Evolutionary conservation across 2,113 vertebrate species (phyloP).

Genomic region (Trematomus loennbergii): DNA sequence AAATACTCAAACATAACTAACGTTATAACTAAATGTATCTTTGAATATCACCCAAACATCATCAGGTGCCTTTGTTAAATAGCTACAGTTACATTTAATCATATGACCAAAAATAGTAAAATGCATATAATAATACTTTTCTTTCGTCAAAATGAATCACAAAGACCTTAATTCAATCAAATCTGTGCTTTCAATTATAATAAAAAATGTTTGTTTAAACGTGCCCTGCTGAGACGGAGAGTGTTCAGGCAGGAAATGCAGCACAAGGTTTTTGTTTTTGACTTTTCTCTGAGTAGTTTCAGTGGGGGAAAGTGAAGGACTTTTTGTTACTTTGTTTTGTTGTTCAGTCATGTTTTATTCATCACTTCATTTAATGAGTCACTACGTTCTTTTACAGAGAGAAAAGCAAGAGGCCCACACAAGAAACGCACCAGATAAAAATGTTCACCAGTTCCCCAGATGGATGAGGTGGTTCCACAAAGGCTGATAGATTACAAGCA

Average conservation of each 20-base stretch:
- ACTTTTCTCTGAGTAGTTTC: not conserved
- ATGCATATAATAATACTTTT: too few species aligned
- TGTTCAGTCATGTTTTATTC: constrained; percentile 13
- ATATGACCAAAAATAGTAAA: too few species aligned
- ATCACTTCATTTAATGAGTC: constrained; percentile 1
- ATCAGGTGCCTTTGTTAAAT: too few species aligned
- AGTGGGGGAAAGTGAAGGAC: not conserved
- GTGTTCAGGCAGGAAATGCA: not conserved
- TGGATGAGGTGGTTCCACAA: constrained; percentile 1
- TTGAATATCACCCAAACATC: too few species aligned
- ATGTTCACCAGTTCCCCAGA: not conserved
- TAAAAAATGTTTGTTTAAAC: too few species aligned
- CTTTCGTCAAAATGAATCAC: too few species aligned
- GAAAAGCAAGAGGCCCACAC: not conserved
- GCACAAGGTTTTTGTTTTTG: not conserved
- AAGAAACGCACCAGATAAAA: not conserved
- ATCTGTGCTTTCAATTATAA: too few species aligned
- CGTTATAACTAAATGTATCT: too few species aligned
- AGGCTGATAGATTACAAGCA: not conserved
- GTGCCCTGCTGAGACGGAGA: too few species aligned
- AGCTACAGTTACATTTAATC: too few species aligned
- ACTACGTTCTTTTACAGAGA: not conserved
- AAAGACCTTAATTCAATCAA: too few species aligned
- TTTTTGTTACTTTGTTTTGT: not conserved
- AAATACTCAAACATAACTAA: too few species aligned